Base-by-base conservation (phyloP, 2,113 vertebrate genomes). In the Cyprinodon brontotheroides region DNA sequence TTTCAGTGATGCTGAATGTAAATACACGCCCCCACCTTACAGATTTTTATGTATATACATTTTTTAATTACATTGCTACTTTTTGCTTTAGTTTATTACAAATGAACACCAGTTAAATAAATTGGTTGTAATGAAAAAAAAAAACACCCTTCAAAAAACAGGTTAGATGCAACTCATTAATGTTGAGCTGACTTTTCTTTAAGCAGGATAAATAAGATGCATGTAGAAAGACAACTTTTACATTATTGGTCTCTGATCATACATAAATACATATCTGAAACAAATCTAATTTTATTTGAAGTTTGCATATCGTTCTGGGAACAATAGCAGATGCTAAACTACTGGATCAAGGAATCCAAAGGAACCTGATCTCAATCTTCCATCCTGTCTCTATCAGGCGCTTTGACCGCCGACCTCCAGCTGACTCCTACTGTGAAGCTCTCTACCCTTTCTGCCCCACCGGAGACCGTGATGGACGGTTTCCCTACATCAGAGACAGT, bases 371-470 rank as follows among this genome's bases (percentile, higher is more conserved):
- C 8, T 20, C n/a, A 0, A 57, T 20, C 14, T 17, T 9, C 50
- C 50, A 3, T 57, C 20, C 60, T 83, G 71, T 82, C 65, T 37
- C 84, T 45, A 11, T 47, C 92, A 99, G 98, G 76, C 96, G 98
- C 40, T 96, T 97, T 80, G 95, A 97, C 82, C 91, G 72, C 47
- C 97, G 98, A 22, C 97, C 97, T 0, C 89, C 90, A 61, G 71
- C 86, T 3, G 97, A 99, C 83, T 92, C 97, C 1, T 99, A 94
- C 83, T 99, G 98, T 85, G 94, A 97, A 43, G 96, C 97, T n/a
- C 89, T 96, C 13, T 99, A 97, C 60, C 96, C 96, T 0, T 99
- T 99, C 92, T 99, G 98, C 60, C 97, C 97, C 45, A 95, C 94
- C 8, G 96, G 97, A 64, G 95, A 96, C 76, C 73, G 87, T 0